Conservation (phyloP, 2,888 invertebrate genomes). For the Chrysolina oricalcia region DNA sequence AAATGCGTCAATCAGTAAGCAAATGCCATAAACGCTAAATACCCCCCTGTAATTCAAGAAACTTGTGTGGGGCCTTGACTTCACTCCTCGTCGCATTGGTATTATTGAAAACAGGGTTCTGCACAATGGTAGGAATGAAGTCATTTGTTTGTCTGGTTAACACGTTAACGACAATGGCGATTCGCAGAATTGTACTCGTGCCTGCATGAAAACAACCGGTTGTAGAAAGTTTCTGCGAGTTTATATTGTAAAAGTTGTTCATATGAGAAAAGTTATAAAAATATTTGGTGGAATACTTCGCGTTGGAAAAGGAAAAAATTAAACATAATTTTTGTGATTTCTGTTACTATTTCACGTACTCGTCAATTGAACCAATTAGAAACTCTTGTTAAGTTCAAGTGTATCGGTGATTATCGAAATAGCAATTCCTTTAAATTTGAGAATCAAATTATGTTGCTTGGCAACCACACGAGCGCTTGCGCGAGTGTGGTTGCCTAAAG, state of each 20-base stretch:
- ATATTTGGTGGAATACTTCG: not conserved
- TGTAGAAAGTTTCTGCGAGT: not conserved
- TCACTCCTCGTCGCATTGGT: not conserved
- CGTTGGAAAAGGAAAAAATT: no score
- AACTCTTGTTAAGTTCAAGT: no score
- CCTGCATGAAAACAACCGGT: not conserved
- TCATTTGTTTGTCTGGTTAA: conserved; percentile 19
- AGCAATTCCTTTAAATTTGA: no score
- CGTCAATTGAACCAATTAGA: no score
- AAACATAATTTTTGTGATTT: no score
- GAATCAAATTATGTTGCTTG: no score
- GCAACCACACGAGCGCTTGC: no score
- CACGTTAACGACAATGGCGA: not conserved
- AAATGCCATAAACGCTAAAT: no score
- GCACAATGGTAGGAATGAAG: not conserved
- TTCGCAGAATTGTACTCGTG: not conserved
- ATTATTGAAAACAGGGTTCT: not conserved
- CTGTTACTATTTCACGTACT: no score
- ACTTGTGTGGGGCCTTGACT: not conserved
- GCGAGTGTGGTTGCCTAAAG: no score
- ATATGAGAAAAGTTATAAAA: not conserved
- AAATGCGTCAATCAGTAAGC: no score
- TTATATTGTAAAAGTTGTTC: not conserved
- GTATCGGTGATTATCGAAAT: no score
- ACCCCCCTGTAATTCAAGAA: not conserved